Conservation (phyloP, 2,113 vertebrate genomes). For the Brachyhypopomus gauderio region DNA sequence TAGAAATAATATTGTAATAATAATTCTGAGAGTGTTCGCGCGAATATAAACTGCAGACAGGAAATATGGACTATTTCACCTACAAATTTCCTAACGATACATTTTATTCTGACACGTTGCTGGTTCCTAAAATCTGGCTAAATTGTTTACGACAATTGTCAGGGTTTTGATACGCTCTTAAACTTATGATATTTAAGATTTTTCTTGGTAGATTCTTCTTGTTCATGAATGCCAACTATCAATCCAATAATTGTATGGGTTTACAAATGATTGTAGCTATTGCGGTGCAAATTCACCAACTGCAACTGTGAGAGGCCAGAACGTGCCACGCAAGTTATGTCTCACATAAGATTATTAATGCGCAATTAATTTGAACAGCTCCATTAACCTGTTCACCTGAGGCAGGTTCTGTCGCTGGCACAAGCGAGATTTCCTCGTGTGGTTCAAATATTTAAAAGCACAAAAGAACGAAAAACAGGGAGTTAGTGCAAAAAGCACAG, state of each 20-base stretch:
- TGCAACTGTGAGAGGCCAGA: neutral
- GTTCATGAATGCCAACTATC: neutral
- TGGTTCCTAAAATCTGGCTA: neutral
- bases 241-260: neutral
- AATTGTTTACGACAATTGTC: neutral
- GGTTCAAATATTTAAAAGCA: conserved; percentile 50
- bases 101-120: neutral
- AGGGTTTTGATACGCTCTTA: neutral
- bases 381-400: conserved; percentile 58
- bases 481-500: conserved; percentile 62
- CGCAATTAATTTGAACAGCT: conserved; percentile 45
- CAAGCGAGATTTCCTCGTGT: conserved; percentile 26
- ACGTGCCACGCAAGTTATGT: conserved; percentile 41
- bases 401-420: conserved; percentile 54
- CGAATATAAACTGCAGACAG: neutral
- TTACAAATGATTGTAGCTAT: neutral
- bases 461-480: conserved; percentile 51
- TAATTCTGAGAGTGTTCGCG: neutral
- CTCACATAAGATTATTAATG: conserved; percentile 16
- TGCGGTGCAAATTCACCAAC: neutral
- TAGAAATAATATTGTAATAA: conserved; percentile 15
- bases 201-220: neutral
- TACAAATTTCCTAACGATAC: neutral
- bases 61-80: neutral
- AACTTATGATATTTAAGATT: neutral